Evolutionary conservation across 2,113 vertebrate species (phyloP), one percentile per base, ranked within the genome.

Genomic region (Cyanistes caeruleus): DNA sequence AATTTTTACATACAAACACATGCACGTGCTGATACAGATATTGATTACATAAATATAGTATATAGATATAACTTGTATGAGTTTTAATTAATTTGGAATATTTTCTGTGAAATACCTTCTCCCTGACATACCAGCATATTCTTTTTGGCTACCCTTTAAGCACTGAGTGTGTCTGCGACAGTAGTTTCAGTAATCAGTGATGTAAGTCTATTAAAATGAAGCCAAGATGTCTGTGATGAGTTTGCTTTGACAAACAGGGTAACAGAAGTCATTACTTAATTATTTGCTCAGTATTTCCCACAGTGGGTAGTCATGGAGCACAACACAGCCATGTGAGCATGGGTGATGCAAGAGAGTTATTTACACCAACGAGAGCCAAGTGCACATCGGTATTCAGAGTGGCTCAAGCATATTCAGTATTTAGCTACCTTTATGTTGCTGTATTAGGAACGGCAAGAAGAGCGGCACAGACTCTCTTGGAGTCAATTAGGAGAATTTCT

Each of bases 201-300:
- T 70, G 19, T 20, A 44, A 60, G 55, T 58, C 67, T 3, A 3
- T 44, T 49, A 87, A 96, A 93, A 90, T 59, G 52, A 93, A 95
- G 49, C 81, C 52, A 78, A 9, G 78, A 65, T 48, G 43, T 51
- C 64, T 37, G 5, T 48, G 64, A 79, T 64, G 77, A 76, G 62
- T 89, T 75, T 49, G 33, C 62, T 89, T 75, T 89, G 68, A 85
- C 75, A 91, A 85, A 67, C 39, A 83, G 35, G 59, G 18, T 92
- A 90, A 64, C 23, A 82, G 65, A 93, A 96, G 67, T 76, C 94
- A 60, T 81, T 39, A 84, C 56, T 86, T 96, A 49, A 69, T 48
- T 72, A 68, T 86, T 79, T 65, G 22, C 55, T 74, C 44, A n/a
- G 51, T 62, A 37, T 77, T 93, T 90, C 39, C 41, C 55, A 17